Base-by-base conservation (phyloP, 2,113 vertebrate genomes). In the Abramis brama region DNA sequence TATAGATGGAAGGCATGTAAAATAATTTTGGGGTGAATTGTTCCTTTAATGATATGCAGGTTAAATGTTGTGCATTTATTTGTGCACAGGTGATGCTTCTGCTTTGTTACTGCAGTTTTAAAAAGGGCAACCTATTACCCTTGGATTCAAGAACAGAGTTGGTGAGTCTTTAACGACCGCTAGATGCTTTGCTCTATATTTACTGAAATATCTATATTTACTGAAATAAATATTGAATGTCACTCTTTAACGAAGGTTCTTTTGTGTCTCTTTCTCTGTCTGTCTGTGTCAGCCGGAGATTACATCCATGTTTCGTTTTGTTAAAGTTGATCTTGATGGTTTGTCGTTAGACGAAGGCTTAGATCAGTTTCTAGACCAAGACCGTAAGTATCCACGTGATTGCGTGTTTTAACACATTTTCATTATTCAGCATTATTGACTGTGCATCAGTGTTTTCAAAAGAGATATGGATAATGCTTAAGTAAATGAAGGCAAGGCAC, bases 71-170 rank as follows among this genome's bases (percentile, higher is more conserved):
- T 85, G 50, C 21, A 8, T 66, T 30, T 60, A 5, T 66, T 7
- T 75, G 21, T 75, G n/a, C 81, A 8, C 39, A 90, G 95, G 93
- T 95, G 33, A 89, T 94, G 12, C 80, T 95, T 88, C 88, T 99
- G 84, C 95, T 99, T 0, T 91, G 97, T 0, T 97, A 98, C 74
- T 93, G 96, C 45, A 93, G 94, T 5, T 93, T 96, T 73, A 94
- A 97, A 93, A 96, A 94, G 89, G 94, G 91, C 47, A 87, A 89
- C 74, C 94, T 95, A 71, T 93, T 96, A 85, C 93, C 92, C 4
- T 89, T 97, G 85, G 96, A 96, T 1, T 95, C 94, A 62, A 90
- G 95, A 19, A 94, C 94, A 2, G 96, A 98, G 96, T 97, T 99
- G 92, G 98, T 99, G 92, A 74, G 43, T 5, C 5, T 66, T 43